Base-by-base conservation (phyloP, 64 coral and sea anemone genomes). In the Porites lutea region DNA sequence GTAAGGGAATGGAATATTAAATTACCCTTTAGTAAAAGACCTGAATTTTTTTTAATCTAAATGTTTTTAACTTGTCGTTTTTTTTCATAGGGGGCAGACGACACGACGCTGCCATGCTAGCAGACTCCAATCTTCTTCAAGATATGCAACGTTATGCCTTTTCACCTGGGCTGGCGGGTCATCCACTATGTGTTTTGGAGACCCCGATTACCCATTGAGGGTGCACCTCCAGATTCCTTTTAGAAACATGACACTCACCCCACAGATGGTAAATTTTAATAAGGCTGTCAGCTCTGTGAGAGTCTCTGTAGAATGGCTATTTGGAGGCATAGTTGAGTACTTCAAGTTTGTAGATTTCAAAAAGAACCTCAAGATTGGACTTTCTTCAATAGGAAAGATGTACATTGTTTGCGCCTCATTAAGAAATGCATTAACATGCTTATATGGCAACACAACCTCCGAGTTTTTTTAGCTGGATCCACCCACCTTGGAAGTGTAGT, bases 371-470 rank as follows among this genome's bases (percentile, higher is more conserved):
- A 37, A 37, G 27, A 37, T 37, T 37, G 27, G 27, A 37, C 27
- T 37, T 37, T 37, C 27, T 37, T 37, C 27, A 37, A 37, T 37
- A 37, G 27, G 27, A 37, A 37, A 37, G 27, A 37, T 37, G 27
- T 37, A 37, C 27, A 37, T 37, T 37, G 27, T 37, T 37, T 52
- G 74, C 8, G 48, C 74, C 47, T 51, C 52, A 77, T 51, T 54
- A 77, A 77, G 74, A 77, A 77, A 77, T 77, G 48, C 74, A 77
- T 77, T 77, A 77, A 77, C 74, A 77, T 77, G 74, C 46, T 77
- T 77, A 77, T 77, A 77, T 18, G 74, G 74, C 11, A 77, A 77
- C 47, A 77, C 74, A 52, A 77, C 49, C 47, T 37, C 27, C 27
- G 27, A 37, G 27, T 37, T 37, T 37, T 37, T 37, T 37, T 0